These are phyloP conservation scores for Heliocidaris erythrogramma DNA, from an alignment of 35 echinoderm and acorn worm species.

Conservation along the genomic window DNA sequence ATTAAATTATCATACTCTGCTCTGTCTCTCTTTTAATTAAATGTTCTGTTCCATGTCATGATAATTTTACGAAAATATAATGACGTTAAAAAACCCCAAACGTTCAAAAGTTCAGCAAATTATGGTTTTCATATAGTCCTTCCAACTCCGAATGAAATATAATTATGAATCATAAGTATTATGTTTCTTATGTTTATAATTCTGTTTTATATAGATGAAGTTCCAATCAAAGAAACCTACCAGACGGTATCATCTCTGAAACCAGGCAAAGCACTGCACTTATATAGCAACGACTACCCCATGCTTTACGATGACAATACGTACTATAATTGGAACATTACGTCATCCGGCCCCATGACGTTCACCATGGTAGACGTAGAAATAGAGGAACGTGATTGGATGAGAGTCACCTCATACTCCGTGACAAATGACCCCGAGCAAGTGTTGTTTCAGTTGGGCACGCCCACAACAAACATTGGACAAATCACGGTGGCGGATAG, in stretches of 20 bases:
- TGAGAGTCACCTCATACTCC: neutral
- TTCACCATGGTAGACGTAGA: conserved; percentile 49
- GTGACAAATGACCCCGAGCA: neutral
- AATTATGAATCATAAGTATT: neutral
- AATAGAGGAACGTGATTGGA: conserved; percentile 39
- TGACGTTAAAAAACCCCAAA: neutral
- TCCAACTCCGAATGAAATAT: neutral
- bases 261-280: conserved; percentile 18
- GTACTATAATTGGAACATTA: conserved; percentile 52
- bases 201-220: conserved; percentile 36
- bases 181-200: neutral
- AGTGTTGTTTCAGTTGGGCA: neutral
- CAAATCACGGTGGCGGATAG: neutral
- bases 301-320: conserved; percentile 38
- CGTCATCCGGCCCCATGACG: conserved; percentile 10
- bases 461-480: neutral
- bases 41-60: too few species aligned
- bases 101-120: neutral
- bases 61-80: too few species aligned
- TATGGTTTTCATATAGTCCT: neutral
- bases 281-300: conserved; percentile 54
- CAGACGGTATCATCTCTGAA: neutral
- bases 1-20: too few species aligned
- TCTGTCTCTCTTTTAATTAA: too few species aligned
- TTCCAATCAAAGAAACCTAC: neutral